Conservation (phyloP, 2,888 invertebrate genomes). For the Endotricha flammealis region DNA sequence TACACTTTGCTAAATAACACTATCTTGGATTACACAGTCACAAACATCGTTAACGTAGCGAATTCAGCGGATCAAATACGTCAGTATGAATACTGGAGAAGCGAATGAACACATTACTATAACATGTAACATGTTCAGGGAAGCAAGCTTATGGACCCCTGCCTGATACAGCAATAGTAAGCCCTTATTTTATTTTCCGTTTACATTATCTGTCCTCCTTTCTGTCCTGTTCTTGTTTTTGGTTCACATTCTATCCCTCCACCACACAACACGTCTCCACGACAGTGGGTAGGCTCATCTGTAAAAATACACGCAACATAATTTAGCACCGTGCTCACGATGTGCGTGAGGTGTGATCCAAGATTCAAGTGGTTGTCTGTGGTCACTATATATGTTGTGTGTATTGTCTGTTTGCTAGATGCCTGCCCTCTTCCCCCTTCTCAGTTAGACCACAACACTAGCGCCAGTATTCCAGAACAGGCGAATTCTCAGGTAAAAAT, state of each 20-base stretch:
- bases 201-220: slow-evolving; percentile 57
- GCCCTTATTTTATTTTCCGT: slow-evolving; percentile 55
- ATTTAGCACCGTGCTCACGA: slow-evolving; percentile 56
- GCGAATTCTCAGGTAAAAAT: slow-evolving; percentile 83
- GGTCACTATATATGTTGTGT: slow-evolving; percentile 82
- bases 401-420: slow-evolving; percentile 96
- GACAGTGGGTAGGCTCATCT: slow-evolving; percentile 61
- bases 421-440: slow-evolving; percentile 93
- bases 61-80: slow-evolving; percentile 10
- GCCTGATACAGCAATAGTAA: slow-evolving; percentile 18
- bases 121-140: slow-evolving; percentile 14
- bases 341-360: slow-evolving; percentile 76
- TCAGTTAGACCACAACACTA: slow-evolving; percentile 92
- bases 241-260: slow-evolving; percentile 31
- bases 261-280: slow-evolving; percentile 30
- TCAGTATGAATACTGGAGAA: background rate
- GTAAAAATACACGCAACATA: slow-evolving; percentile 75
- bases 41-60: slow-evolving; percentile 53
- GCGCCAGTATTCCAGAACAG: slow-evolving; percentile 84
- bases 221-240: slow-evolving; percentile 69
- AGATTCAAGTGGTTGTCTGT: slow-evolving; percentile 76
- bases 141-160: slow-evolving; percentile 14
- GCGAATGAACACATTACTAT: slow-evolving; percentile 19
- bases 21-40: slow-evolving; percentile 78
- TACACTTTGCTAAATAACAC: slow-evolving; percentile 71